Evolutionary conservation across 2,113 vertebrate species (phyloP), one percentile per base, ranked within the genome.

Genomic region (Genyomyrus donnyi): DNA sequence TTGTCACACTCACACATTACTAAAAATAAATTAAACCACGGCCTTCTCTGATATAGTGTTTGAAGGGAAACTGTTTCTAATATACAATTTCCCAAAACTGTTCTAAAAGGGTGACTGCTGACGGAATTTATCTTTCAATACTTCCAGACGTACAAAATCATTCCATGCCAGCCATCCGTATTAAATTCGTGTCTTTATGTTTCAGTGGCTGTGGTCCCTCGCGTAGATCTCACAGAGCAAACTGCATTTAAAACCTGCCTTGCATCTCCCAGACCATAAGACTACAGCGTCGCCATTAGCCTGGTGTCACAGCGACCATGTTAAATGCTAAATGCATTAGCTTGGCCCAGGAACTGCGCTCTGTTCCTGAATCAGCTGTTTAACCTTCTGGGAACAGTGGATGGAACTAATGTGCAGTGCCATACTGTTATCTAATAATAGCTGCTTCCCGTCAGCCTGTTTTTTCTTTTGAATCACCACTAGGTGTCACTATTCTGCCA

Each of bases 291-390:
- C 10, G 17, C 9, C 48, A 53, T 87, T 56, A 49, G 35, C 31
- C 70, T 77, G 70, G 4, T 19, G 31, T 56, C n/a, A 53, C 48
- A 87, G 48, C 31, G 11, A 17, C 13, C 15, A 80, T 15, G 74
- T 80, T 80, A 49, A 15, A 46, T 15, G 49, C 11, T 53, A 52
- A 87, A 53, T 87, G 50, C 50, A 56, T 87, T 87, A 85, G 85
- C 21, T 46, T 48, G 19, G 45, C 39, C 24, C 42, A 52, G 85
- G 49, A 52, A 19, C 13, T 11, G n/a, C 74, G 39, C 74, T 31
- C 13, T 52, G 31, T 7, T 87, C 31, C 85, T 87, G 85, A 87
- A 87, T 87, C 50, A 56, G 85, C 85, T 35, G 85, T 87, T 87
- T 31, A 27, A 19, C 46, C n/a, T 53, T 35, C 85, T 87, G 85